Base-by-base conservation (phyloP, 2,888 invertebrate genomes). In the Drosophila robusta region DNA sequence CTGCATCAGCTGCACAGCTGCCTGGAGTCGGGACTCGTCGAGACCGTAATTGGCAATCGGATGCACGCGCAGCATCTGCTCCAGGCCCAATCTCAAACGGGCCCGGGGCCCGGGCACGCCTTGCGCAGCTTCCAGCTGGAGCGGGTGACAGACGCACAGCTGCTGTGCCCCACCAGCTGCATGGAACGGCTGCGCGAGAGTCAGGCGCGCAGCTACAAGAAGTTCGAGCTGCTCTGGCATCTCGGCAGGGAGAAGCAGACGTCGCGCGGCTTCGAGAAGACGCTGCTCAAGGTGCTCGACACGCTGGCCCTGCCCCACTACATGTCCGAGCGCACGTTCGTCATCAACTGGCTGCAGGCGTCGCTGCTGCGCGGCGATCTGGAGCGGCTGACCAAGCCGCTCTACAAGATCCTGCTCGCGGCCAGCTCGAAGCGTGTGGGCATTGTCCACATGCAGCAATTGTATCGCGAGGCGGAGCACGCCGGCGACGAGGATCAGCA, bases 391-490 rank as follows among this genome's bases (percentile, higher is more conserved):
- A 93, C 98, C 26, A 96, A 96, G 86, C 96, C 97, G 0, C 92
- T 97, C 5, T 92, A 97, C 57, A 93, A 95, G 68, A 96, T 96
- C 91, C 93, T 98, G 18, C 93, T 98, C 24, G 95, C 96, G 72
- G 95, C 96, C 0, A 95, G 95, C 70, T 97, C 97, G 0, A 96
- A 96, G 56, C 93, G 96, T n/a, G 94, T 96, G 72, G 95, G 96
- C 34, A 95, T 97, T n/a, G 94, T 95, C 12, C 95, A 96, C 78
- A 94, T 95, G 5, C 95, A 95, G 87, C 93, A 95, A 24, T 93
- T 92, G 12, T 91, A 90, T 42, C 94, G 94, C 68, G 93, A 93
- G 11, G 93, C 93, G 3, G 65, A 80, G 0, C 92, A 92, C 9
- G 54, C 92, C 90, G 73, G 92, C 88, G 70, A 78, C 56, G 80